These are phyloP conservation scores for Rostratula benghalensis DNA, from an alignment of 2,113 vertebrate species.

Conservation along the genomic window DNA sequence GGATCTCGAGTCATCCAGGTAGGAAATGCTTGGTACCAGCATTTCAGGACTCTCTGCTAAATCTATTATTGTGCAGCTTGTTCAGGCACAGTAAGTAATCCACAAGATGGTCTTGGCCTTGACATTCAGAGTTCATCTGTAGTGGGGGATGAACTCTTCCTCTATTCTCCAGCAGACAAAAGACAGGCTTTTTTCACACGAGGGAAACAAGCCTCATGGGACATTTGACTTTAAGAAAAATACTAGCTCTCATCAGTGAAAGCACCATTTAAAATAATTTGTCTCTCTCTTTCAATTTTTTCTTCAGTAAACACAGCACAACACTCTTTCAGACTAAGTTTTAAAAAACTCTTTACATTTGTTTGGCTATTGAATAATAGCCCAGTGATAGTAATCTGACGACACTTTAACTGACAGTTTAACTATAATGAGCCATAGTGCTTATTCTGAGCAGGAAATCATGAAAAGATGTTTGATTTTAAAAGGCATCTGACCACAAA, in stretches of 20 bases:
- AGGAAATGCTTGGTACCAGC: background rate
- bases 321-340: background rate
- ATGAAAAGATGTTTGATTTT: background rate
- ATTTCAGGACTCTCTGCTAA: background rate
- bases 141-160: background rate
- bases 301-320: background rate
- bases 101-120: background rate
- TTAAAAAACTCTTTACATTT: background rate
- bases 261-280: background rate
- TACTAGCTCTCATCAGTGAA: rapidly evolving
- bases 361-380: background rate
- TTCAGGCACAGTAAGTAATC: background rate
- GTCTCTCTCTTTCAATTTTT: background rate
- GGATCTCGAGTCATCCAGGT: background rate
- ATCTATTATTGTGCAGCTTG: background rate
- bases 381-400: background rate
- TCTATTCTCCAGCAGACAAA: background rate
- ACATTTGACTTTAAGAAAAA: background rate
- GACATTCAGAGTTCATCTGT: background rate
- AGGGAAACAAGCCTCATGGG: background rate
- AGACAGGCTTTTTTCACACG: background rate
- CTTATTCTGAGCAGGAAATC: background rate
- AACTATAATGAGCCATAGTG: background rate
- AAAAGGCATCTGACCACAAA: rapidly evolving
- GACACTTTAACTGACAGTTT: background rate